A percentile compares a stretch with the other conserved stretches of the same genome.
Evolutionary conservation across 1,140 invertebrate genomes (phyloP).

Genomic region (Ericerus pela): DNA sequence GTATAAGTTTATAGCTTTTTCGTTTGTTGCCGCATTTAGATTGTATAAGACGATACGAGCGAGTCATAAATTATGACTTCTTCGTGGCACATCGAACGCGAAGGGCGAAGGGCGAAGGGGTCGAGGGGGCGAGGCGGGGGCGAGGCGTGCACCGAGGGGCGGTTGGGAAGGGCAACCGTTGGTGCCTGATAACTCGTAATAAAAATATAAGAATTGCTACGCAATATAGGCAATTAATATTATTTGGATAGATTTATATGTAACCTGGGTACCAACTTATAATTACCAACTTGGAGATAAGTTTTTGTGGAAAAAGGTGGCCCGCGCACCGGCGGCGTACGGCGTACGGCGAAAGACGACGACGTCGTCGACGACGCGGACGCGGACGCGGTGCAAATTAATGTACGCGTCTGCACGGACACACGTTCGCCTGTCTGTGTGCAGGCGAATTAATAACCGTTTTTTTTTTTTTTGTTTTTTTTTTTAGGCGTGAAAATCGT

Average conservation of each 20-base stretch:
- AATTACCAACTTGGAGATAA: slow-evolving; percentile 10
- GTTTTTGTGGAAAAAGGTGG: slow-evolving; percentile 6
- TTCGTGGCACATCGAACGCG: not conserved
- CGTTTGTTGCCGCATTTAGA: slow-evolving; percentile 6
- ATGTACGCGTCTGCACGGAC: no score
- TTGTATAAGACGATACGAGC: slow-evolving; percentile 11
- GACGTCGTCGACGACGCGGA: no score
- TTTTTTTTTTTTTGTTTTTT: no score
- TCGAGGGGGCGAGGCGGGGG: not conserved
- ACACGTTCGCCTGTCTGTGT: no score
- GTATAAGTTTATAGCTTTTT: slow-evolving; percentile 12
- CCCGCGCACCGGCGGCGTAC: slow-evolving; percentile 6
- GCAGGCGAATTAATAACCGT: no score
- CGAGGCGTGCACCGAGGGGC: not conserved
- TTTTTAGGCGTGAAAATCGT: no score
- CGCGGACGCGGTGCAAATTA: no score
- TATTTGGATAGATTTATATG: slow-evolving; percentile 12
- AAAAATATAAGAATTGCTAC: slow-evolving; percentile 12
- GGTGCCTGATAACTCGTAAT: slow-evolving; percentile 11
- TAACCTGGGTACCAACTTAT: slow-evolving; percentile 12
- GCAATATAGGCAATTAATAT: slow-evolving; percentile 12
- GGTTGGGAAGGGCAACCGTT: not conserved
- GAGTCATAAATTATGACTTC: slow-evolving; percentile 3
- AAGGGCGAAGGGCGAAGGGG: not conserved
- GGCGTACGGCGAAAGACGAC: no score